Percentiles rank a stretch among this genome's conserved stretches.
phyloP scores from a whole-genome alignment of 2,888 invertebrate genomes.

The Rhaphigaster nebulosa region DNA sequence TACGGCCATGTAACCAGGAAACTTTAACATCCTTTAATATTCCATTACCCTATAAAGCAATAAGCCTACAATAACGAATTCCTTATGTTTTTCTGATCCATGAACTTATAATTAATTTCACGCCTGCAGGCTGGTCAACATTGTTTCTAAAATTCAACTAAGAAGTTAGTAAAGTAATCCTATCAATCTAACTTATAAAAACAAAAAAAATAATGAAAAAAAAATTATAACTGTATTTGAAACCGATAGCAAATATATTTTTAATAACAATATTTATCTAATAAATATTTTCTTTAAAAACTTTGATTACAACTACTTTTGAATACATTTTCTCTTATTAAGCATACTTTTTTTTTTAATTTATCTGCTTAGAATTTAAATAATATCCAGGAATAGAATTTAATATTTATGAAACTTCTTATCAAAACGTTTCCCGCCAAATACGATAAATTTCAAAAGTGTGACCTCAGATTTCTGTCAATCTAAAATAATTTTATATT shows the following conservation, averaged over 20 bases:
- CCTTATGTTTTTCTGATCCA: neutral
- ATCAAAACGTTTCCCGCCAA: neutral
- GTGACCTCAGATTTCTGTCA: neutral
- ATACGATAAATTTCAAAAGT: neutral
- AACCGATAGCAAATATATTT: neutral
- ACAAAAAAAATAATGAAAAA: neutral
- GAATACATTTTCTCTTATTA: neutral
- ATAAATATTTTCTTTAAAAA: neutral
- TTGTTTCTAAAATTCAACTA: neutral
- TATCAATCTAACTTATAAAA: neutral
- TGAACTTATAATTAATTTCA: neutral
- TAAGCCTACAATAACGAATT: neutral
- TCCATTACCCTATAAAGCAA: neutral
- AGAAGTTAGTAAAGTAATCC: neutral
- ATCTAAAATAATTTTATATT: neutral
- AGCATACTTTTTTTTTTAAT: neutral
- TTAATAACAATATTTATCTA: neutral
- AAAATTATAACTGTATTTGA: neutral
- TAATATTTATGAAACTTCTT: neutral
- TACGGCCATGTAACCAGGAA: neutral
- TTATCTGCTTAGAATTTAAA: no score
- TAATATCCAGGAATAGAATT: no score
- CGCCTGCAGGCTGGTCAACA: constrained; percentile 8
- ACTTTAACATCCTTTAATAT: neutral
- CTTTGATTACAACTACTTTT: neutral